Percentiles rank a stretch among this genome's conserved stretches.
phyloP scores from a whole-genome alignment of 2,888 invertebrate species.

The Habroteleia sp. region DNA sequence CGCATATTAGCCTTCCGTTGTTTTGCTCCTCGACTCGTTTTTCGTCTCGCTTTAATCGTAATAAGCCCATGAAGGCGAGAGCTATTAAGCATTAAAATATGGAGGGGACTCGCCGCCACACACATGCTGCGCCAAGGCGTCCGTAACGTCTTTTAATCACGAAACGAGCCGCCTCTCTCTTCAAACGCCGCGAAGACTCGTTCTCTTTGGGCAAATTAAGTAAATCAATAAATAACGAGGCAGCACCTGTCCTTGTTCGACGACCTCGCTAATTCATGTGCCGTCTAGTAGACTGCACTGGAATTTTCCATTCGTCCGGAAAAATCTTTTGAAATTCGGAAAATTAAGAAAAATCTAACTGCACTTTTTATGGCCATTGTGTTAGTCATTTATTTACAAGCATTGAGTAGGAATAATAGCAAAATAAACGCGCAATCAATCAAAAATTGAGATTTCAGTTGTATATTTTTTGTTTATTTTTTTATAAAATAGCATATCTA shows the following conservation, averaged over 20 bases:
- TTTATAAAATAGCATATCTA: too few species aligned
- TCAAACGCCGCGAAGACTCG: conserved; percentile 71
- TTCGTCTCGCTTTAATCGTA: conserved; percentile 68
- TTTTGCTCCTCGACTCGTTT: conserved; percentile 51
- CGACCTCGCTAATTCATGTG: conserved; percentile 57
- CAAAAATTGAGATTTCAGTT: too few species aligned
- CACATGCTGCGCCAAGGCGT: conserved; percentile 76
- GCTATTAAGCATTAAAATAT: conserved; percentile 78
- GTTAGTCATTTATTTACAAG: too few species aligned
- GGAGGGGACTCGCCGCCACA: conserved; percentile 73
- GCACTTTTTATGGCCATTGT: background rate
- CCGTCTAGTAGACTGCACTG: conserved; percentile 18
- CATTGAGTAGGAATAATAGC: too few species aligned
- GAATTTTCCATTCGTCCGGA: conserved; percentile 37
- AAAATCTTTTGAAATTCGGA: conserved; percentile 14
- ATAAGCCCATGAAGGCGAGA: conserved; percentile 75
- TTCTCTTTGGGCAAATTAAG: conserved; percentile 78
- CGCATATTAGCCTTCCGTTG: conserved; percentile 54
- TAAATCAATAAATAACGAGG: conserved; percentile 80
- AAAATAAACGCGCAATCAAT: too few species aligned
- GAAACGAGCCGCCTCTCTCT: conserved; percentile 77
- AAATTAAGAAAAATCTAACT: too few species aligned
- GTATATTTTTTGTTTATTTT: too few species aligned
- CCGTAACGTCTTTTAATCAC: conserved; percentile 80
- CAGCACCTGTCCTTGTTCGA: conserved; percentile 75